Base-by-base conservation (phyloP, 2,797 vertebrate genomes). In the Rhabdophis nuchalis region DNA sequence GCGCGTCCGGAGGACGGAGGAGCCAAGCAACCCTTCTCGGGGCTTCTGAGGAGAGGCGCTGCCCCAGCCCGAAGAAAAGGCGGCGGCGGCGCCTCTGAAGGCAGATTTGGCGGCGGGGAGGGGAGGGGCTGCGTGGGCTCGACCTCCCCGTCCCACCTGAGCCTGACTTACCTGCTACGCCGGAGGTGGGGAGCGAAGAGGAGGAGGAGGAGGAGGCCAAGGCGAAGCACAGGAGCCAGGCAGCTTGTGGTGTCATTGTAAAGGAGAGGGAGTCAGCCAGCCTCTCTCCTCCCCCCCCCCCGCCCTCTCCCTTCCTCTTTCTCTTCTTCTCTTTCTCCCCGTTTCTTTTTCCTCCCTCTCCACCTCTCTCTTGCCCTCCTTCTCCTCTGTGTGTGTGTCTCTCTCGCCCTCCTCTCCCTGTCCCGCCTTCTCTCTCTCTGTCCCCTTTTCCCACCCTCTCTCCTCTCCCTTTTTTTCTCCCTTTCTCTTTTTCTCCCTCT, bases 171-270 rank as follows among this genome's bases (percentile, higher is more conserved):
- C 96, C 96, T 87, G 94, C 92, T 93, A 36, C 88, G 12, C 7
- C 36, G 11, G 87, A 46, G 0, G 93, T 88, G 89, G 92, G 93
- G 92, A 94, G 93, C 27, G 96, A 92, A 46, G 95, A 32, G 64
- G 61, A 64, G 61, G 60, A 29, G 23, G 58, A 60, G 29, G 14
- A 18, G 64, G 96, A 92, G 92, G 95, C 94, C 86, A 97, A 93
- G 93, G 89, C 91, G 85, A 97, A 94, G 94, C 96, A 94, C 86
- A 97, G 93, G 32, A 96, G 91, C 95, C 94, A 96, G n/a, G 96
- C 90, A 93, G 94, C 92, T 94, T 64, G 32, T 56, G 91, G 6
- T 93, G 95, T 95, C 97, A 97, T 96, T 95, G 96, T 57, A 95
- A 94, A 91, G 96, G 90, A 52, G 96, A 90, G n/a, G 5, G 46